These are phyloP conservation scores for Caenorhabditis briggsae DNA, from an alignment of 1,140 invertebrate genomes.

Conservation along the genomic window DNA sequence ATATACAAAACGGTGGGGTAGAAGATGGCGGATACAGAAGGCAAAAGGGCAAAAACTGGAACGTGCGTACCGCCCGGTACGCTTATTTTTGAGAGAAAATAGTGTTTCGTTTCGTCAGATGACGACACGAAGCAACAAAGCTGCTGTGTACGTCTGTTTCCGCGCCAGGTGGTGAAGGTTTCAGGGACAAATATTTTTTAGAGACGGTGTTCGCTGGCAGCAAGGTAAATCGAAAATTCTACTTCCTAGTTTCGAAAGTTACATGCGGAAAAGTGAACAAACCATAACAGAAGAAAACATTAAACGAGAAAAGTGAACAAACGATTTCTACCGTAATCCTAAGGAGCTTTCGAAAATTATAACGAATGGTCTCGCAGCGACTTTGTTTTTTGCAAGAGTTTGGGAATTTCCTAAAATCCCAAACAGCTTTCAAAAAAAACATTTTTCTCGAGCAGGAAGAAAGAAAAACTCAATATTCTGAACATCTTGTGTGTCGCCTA, in stretches of 20 bases:
- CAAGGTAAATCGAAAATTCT: background rate
- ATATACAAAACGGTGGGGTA: background rate
- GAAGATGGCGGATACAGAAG: background rate
- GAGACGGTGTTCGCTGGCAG: background rate
- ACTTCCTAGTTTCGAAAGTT: constrained; percentile 3
- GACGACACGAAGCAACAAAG: background rate
- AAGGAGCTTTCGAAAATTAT: no score
- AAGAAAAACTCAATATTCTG: no score
- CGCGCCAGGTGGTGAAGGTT: constrained; percentile 5
- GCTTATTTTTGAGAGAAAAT: constrained; percentile 15
- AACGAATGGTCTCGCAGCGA: no score
- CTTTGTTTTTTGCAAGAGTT: no score
- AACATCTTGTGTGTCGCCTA: no score
- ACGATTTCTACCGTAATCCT: no score
- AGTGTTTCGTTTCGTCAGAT: constrained; percentile 49
- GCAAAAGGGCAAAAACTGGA: constrained; percentile 43
- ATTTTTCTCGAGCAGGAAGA: no score
- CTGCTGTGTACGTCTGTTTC: background rate
- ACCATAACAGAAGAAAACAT: no score
- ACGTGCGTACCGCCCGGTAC: constrained; percentile 41
- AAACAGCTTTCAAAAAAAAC: no score
- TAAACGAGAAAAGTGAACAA: no score
- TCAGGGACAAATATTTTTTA: constrained; percentile 18
- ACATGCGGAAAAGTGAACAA: no score
- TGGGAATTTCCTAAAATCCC: no score